Conservation (phyloP, 2,888 invertebrate species). For the Agriotes lineatus region DNA sequence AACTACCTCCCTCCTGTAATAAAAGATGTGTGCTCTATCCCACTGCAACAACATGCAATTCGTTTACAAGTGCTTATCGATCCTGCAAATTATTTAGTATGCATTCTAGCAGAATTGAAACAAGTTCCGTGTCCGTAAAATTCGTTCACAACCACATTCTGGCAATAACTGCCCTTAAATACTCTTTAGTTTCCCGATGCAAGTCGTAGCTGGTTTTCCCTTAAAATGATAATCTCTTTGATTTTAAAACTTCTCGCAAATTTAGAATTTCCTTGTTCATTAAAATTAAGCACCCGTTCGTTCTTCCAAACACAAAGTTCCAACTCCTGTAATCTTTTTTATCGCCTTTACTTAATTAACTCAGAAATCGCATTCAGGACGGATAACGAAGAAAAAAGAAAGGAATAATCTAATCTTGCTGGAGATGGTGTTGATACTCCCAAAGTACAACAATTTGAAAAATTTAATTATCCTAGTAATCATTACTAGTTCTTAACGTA, state of each 20-base stretch:
- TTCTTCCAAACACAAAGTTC: slow-evolving; percentile 57
- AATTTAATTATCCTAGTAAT: slow-evolving; percentile 53
- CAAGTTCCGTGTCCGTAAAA: neutral
- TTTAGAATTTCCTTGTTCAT: slow-evolving; percentile 48
- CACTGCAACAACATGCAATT: too few relatives aligned
- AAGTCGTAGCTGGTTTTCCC: slow-evolving; percentile 21
- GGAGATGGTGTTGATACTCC: slow-evolving; percentile 54
- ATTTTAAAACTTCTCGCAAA: slow-evolving; percentile 40
- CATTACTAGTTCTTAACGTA: slow-evolving; percentile 48
- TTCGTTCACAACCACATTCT: neutral
- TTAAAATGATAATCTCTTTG: slow-evolving; percentile 41
- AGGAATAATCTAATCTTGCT: slow-evolving; percentile 54
- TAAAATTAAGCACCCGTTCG: slow-evolving; percentile 57
- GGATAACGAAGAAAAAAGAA: slow-evolving; percentile 54
- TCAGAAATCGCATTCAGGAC: slow-evolving; percentile 57
- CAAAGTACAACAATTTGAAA: slow-evolving; percentile 55
- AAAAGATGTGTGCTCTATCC: too few relatives aligned
- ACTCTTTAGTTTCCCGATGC: slow-evolving; percentile 4
- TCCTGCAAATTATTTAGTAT: too few relatives aligned
- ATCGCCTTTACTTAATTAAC: slow-evolving; percentile 59
- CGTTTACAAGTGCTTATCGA: too few relatives aligned
- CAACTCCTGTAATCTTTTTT: slow-evolving; percentile 57
- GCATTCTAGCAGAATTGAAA: too few relatives aligned
- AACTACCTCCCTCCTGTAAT: too few relatives aligned
- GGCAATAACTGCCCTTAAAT: too few relatives aligned